Base-by-base conservation (phyloP, 2,113 vertebrate species). In the Odocoileus virginianus region DNA sequence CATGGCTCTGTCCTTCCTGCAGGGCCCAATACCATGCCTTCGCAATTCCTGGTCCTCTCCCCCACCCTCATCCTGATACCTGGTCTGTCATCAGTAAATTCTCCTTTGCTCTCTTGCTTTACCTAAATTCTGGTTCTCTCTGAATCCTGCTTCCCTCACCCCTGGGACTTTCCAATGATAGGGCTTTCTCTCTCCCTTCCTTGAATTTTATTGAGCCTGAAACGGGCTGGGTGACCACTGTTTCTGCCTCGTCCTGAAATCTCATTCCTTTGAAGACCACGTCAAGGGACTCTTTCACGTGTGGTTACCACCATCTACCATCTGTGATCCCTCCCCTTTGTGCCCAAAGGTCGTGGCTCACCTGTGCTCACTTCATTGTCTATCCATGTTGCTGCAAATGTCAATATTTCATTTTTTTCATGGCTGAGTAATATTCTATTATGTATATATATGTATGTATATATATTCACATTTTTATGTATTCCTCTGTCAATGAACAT, bases 211-310 rank as follows among this genome's bases (percentile, higher is more conserved):
- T 28, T 14, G 17, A 25, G 47, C 36, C 50, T 57, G 12, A 12
- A n/a, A 3, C 0, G 3, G 17, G 5, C 36, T 27, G 40, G 61
- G 52, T 58, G 78, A 55, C 87, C 23, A 47, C 9, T 16, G 47
- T 58, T n/a, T 45, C 45, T 79, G 33, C 64, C 33, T 90, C 2
- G 0, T 85, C 27, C 64, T 84, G 19, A 76, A 14, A 33, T 19
- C 54, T 27, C 10, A 23, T 82, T 21, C 43, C 33, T 19, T 23
- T 58, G 15, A 52, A 52, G 30, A 25, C 33, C 17, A 14, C 0
- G 0, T 13, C 45, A 19, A 6, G 33, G 12, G 64, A 10, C 23
- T 4, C 71, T 40, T 11, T 12, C 8, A 2, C 0, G 0, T 9
- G 4, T 30, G 78, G 84, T 60, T 23, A 33, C 54, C 40, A 40